phyloP scores from a whole-genome alignment of 2,797 vertebrate species.

The Euphonia xanthogaster region DNA sequence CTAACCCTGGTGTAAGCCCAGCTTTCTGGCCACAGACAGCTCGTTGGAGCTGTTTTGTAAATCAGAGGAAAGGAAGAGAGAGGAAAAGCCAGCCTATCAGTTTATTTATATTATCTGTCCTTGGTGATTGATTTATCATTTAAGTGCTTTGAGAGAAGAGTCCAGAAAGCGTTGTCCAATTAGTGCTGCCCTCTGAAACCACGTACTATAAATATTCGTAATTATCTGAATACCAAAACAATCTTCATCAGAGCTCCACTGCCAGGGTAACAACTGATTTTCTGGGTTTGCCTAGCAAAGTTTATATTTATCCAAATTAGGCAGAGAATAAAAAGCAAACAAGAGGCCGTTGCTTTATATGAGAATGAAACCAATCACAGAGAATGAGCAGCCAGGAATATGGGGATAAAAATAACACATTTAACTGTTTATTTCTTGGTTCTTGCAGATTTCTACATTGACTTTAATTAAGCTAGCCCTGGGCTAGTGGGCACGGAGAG shows the following conservation, averaged over 20 bases:
- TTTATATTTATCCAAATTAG: conserved; percentile 45
- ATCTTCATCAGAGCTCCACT: neutral
- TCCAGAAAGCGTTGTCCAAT: conserved; percentile 26
- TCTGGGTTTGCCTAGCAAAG: conserved; percentile 7
- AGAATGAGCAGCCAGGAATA: conserved; percentile 6
- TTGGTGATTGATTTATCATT: conserved; percentile 39
- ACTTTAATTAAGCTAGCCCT: conserved; percentile 61
- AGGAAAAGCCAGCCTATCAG: neutral
- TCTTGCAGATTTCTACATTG: conserved; percentile 25
- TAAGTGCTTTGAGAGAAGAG: conserved; percentile 26
- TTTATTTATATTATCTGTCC: conserved; percentile 51
- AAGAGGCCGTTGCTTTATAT: neutral
- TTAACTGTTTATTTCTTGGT: conserved; percentile 53
- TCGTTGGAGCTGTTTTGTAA: neutral
- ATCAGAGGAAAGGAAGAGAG: neutral
- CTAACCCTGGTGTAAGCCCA: neutral
- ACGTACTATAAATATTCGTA: conserved; percentile 8
- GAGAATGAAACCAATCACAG: neutral
- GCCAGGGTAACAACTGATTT: conserved; percentile 24
- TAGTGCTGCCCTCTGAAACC: conserved; percentile 46
- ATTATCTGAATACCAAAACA: neutral
- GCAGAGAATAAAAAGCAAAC: conserved; percentile 27
- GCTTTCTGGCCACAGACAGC: conserved; percentile 4
- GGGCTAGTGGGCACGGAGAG: neutral
- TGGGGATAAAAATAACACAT: conserved; percentile 13